These are phyloP conservation scores for Chlamydotis undulata DNA, from an alignment of 2,113 vertebrate species.

Conservation along the genomic window DNA sequence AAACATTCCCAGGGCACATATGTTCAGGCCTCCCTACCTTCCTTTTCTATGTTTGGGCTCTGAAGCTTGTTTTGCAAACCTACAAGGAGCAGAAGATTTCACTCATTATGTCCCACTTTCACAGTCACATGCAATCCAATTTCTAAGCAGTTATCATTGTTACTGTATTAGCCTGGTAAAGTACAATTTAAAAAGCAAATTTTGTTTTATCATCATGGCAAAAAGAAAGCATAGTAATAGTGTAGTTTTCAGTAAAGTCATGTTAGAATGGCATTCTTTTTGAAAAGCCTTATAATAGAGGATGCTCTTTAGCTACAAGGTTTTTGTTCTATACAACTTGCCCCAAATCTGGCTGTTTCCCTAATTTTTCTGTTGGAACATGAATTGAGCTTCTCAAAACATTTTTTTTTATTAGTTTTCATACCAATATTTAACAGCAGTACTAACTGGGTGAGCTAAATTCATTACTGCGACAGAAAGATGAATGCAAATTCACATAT, in stretches of 20 bases:
- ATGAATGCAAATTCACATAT: not conserved
- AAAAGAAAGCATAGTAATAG: not conserved
- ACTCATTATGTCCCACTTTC: not conserved
- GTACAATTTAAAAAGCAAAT: not conserved
- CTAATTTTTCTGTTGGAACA: not conserved
- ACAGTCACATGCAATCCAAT: not conserved
- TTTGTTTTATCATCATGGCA: not conserved
- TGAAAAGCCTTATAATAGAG: not conserved
- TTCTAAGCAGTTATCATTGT: not conserved
- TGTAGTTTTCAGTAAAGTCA: not conserved
- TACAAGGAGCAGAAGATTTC: not conserved
- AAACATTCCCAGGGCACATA: slow-evolving; percentile 14
- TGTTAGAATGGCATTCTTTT: not conserved
- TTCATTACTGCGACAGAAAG: not conserved
- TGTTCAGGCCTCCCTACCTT: slow-evolving; percentile 18
- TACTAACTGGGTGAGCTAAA: not conserved
- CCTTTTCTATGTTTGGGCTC: not conserved
- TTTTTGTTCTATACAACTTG: not conserved
- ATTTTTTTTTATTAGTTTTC: not conserved
- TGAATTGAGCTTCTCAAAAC: not conserved
- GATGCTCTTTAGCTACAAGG: not conserved
- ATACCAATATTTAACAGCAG: not conserved
- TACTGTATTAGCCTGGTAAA: not conserved
- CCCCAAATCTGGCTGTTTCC: not conserved
- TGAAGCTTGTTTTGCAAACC: slow-evolving; percentile 38